Percentiles rank a stretch among this genome's conserved stretches.
phyloP scores from a whole-genome alignment of 2,113 vertebrate species.

The Mesoclemmys tuberculata region DNA sequence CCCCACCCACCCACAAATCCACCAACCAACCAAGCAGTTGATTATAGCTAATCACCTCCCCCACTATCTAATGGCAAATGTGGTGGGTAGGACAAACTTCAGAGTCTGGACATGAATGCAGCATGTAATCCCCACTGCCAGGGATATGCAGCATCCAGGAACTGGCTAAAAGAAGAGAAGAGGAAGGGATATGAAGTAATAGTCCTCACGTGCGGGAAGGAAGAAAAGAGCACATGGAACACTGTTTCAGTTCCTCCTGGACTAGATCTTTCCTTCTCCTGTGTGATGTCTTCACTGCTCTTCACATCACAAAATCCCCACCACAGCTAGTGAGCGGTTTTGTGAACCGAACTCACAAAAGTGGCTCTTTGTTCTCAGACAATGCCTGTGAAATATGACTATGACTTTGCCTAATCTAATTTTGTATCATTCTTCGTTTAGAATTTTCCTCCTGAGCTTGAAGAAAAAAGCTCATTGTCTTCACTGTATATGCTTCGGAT shows the following conservation, averaged over 20 bases:
- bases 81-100: background rate
- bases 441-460: background rate
- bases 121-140: background rate
- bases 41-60: background rate
- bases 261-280: background rate
- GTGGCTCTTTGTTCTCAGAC: background rate
- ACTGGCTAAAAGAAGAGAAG: background rate
- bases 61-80: background rate
- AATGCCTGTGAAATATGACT: background rate
- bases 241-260: background rate
- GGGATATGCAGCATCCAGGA: background rate
- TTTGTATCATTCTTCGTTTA: background rate
- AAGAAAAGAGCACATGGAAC: background rate
- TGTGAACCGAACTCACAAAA: accelerated
- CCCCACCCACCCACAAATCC: background rate
- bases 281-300: background rate
- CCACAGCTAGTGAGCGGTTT: background rate
- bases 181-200: background rate
- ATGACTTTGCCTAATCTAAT: background rate
- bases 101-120: background rate
- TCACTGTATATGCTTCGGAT: background rate
- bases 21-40: background rate
- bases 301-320: background rate
- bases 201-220: background rate
- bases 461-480: background rate